These are phyloP conservation scores for Echeneis naucrates DNA, from an alignment of 2,797 vertebrate species.

Conservation along the genomic window DNA sequence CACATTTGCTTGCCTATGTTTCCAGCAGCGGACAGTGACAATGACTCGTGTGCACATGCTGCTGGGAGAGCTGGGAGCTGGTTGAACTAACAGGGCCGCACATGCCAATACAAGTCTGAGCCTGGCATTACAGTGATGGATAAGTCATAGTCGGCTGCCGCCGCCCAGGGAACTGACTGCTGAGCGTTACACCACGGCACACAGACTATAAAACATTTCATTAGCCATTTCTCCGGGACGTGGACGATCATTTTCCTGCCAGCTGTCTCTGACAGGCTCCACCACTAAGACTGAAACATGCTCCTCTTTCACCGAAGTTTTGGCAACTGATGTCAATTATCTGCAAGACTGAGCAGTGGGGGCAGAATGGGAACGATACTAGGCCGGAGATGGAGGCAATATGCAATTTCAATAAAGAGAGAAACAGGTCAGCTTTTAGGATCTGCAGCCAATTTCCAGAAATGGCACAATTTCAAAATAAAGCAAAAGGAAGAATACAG, in stretches of 20 bases:
- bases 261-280: conserved; percentile 13
- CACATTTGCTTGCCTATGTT: conserved; percentile 36
- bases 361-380: conserved; percentile 10
- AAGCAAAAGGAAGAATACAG: not conserved
- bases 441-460: not conserved
- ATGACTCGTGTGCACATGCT: conserved; percentile 66
- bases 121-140: conserved; percentile 30
- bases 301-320: conserved; percentile 27
- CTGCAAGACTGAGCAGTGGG: conserved; percentile 34
- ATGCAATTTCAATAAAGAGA: conserved; percentile 2
- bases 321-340: conserved; percentile 56
- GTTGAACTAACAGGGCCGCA: conserved; percentile 38
- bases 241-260: conserved; percentile 29
- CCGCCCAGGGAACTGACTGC: not conserved
- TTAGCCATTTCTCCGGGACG: conserved; percentile 37
- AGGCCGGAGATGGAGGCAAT: not conserved
- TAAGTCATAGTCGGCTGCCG: conserved; percentile 16
- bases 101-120: conserved; percentile 36
- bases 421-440: not conserved
- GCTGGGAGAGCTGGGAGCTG: conserved; percentile 33
- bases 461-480: conserved; percentile 12
- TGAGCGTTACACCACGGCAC: conserved; percentile 21
- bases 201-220: conserved; percentile 40
- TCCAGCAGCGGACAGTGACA: conserved; percentile 22
- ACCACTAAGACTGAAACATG: conserved; percentile 15